These are phyloP conservation scores for Bucorvus abyssinicus DNA, from an alignment of 2,797 vertebrate genomes.

Conservation along the genomic window DNA sequence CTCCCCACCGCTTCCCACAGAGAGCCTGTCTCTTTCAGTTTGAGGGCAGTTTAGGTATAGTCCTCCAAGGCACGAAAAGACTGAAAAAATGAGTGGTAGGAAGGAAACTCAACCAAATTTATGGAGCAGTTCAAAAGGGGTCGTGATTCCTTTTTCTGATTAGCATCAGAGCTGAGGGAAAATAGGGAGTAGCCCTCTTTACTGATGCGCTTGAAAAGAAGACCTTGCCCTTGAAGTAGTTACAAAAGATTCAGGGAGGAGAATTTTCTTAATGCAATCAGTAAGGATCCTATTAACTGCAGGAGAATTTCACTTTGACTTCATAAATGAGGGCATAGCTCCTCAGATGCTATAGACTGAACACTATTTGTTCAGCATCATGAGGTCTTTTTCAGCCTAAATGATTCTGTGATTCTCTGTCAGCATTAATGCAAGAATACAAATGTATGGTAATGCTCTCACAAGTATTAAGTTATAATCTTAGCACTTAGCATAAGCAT, in stretches of 20 bases:
- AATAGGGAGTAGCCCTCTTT: background rate
- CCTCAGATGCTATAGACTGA: background rate
- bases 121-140: background rate
- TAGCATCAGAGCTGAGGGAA: background rate
- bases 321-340: background rate
- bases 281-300: background rate
- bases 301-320: background rate
- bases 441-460: background rate
- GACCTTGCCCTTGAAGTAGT: background rate
- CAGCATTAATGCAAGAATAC: background rate
- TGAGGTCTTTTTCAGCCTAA: background rate
- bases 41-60: background rate
- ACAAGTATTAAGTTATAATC: background rate
- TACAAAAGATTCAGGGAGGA: background rate
- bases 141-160: background rate
- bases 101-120: background rate
- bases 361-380: background rate
- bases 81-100: background rate
- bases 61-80: background rate
- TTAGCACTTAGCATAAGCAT: background rate
- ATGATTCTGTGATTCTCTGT: background rate
- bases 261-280: background rate
- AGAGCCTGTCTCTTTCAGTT: background rate
- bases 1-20: background rate
- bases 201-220: background rate